Base-by-base conservation (phyloP, 2,888 invertebrate genomes). In the Ectemnius lituratus region DNA sequence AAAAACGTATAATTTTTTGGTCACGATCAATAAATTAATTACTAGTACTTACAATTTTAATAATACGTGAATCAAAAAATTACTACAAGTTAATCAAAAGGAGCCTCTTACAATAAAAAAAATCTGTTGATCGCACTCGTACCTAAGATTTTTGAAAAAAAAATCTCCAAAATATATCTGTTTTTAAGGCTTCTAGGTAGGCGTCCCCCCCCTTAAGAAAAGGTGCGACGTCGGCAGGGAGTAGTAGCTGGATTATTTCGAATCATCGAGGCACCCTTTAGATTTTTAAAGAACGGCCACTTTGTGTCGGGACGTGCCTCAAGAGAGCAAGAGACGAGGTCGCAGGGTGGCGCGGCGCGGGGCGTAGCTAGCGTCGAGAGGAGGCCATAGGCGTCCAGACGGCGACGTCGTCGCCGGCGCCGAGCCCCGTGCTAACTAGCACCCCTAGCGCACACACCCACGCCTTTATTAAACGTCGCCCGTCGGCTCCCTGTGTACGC, bases 351-450 rank as follows among this genome's bases (percentile, higher is more conserved):
- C 64, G 69, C 61, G 67, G 80, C 61, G 74, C 76, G 57, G 71
- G 82, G 78, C 78, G 70, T 76, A 82, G 79, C 78, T 78, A 75
- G 52, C n/a, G 80, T 76, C 70, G 82, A 78, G 78, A 67, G 82
- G 86, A 85, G 85, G 80, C 84, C 85, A 86, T 86, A 84, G 88
- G 88, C 89, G 89, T 88, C 89, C 88, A 89, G 89, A 89, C 89
- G 89, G 89, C 89, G 89, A 85, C 87, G 76, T 81, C 85, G 86
- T 82, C 86, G 85, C 65, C 86, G 89, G 88, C 89, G 89, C 88
- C 88, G 84, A 84, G 85, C 86, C 85, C 82, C 84, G 88, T 85
- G 87, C 88, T 89, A 89, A 89, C 88, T 89, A 89, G 88, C 88
- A 87, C 86, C 86, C 88, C 87, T 85, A 86, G 83, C 81, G 75